Evolutionary conservation across 2,888 invertebrate species (phyloP), one percentile per base, ranked within the genome.

Genomic region (Acrocyrtus sp.): DNA sequence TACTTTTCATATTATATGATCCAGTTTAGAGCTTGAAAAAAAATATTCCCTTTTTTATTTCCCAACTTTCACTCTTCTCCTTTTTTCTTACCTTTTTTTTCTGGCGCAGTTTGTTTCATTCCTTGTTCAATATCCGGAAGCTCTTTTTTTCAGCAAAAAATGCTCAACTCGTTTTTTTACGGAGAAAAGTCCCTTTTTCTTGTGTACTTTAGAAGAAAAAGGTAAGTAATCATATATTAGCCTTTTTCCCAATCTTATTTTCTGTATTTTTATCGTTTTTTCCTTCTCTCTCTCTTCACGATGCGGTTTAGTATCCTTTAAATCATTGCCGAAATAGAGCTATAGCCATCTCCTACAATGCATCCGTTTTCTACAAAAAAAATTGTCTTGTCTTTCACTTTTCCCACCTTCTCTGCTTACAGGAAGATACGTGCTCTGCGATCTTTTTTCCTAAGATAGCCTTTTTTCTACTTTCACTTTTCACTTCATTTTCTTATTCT

Each of bases 81-180:
- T 41, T 47, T 41, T 24, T 45, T 43, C 45, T 53, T n/a, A n/a
- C 51, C 48, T 29, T 43, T 47, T 50, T 12, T 26, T 48, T n/a
- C n/a, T n/a, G n/a, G n/a, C n/a, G n/a, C n/a, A n/a, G n/a, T n/a
- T n/a, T n/a, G n/a, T n/a, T 65, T 58, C 43, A 41, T 54, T 51
- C 43, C 51, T 43, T 10, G 58, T 58, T 67, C 58, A 58, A 67
- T 67, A 67, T 67, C 67, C 67, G 67, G 67, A 67, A 58, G 67
- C 67, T 51, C 58, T 43, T 51, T 67, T 51, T 58, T 48, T 22
- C 48, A 39, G 24, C 50, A 50, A 67, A 50, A 67, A n/a, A n/a
- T n/a, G n/a, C n/a, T 43, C 51, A 50, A 43, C 58, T 58, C 29
- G 50, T n/a, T n/a, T n/a, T n/a, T n/a, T n/a, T n/a, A n/a, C n/a